Evolutionary conservation across 1,140 invertebrate genomes (phyloP).

Genomic region (Bombus affinis): DNA sequence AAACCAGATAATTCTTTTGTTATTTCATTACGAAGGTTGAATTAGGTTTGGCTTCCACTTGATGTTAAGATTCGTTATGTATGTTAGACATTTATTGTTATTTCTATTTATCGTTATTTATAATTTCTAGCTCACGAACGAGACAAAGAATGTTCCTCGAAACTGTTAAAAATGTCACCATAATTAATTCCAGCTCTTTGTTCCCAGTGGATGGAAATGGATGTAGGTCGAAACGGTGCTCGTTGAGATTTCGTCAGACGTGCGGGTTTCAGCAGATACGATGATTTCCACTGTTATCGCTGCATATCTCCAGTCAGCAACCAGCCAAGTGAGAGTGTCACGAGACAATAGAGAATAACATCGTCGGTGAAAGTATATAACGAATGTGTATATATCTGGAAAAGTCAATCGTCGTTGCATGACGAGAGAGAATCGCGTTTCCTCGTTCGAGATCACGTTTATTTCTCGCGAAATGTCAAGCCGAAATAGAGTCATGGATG

Average conservation of each 20-base stretch:
- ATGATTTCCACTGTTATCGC: neutral
- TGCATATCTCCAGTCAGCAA: neutral
- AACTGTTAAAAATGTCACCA: neutral
- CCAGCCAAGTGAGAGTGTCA: slow-evolving; percentile 54
- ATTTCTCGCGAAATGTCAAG: neutral
- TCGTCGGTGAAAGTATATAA: slow-evolving; percentile 65
- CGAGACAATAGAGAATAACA: slow-evolving; percentile 70
- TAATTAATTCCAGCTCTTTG: too few relatives aligned
- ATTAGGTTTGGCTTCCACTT: too few relatives aligned
- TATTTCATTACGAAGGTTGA: too few relatives aligned
- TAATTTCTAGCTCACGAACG: too few relatives aligned
- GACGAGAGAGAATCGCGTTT: slow-evolving; percentile 37
- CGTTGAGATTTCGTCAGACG: neutral
- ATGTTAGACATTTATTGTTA: too few relatives aligned
- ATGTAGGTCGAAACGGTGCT: neutral
- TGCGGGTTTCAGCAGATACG: neutral
- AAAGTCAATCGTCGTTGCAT: slow-evolving; percentile 60
- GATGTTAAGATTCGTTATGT: too few relatives aligned
- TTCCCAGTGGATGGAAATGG: neutral
- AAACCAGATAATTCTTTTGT: too few relatives aligned
- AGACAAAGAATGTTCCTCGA: neutral
- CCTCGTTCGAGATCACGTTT: slow-evolving; percentile 9
- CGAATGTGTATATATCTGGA: slow-evolving; percentile 55
- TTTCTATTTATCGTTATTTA: too few relatives aligned
- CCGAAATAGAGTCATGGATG: too few relatives aligned